Conservation (phyloP, 37 sponge, comb jelly and placozoan species). For the Beroe forskalii region DNA sequence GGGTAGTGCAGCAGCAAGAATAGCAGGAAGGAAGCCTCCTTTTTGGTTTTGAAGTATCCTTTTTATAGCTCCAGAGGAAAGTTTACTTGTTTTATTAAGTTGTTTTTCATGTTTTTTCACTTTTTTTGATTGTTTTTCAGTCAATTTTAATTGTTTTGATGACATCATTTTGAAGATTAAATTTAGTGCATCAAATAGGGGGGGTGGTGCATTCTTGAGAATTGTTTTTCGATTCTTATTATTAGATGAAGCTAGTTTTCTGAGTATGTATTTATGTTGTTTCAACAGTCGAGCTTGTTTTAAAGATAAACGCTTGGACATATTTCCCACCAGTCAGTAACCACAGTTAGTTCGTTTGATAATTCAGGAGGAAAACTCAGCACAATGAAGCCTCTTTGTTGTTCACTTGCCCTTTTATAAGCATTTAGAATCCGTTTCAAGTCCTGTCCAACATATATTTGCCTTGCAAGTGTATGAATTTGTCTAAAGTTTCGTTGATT, state of each 20-base stretch:
- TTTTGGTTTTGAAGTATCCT: neutral
- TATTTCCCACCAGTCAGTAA: slow-evolving; percentile 3
- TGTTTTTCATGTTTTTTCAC: neutral
- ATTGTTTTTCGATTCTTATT: neutral
- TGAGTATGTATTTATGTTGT: neutral
- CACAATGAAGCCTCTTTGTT: neutral
- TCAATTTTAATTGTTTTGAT: neutral
- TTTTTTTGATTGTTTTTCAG: neutral
- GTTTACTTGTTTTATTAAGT: neutral
- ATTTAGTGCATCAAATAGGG: neutral
- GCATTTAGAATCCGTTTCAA: neutral
- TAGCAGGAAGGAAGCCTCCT: too few species aligned
- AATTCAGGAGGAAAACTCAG: neutral
- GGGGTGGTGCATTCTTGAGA: neutral
- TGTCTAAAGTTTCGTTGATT: slow-evolving; percentile 5
- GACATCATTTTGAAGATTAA: neutral
- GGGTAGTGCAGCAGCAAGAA: neutral
- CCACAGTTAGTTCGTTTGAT: neutral
- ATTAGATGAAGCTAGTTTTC: neutral
- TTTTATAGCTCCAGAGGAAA: neutral
- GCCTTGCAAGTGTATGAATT: neutral
- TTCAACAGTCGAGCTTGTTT: neutral
- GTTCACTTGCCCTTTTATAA: neutral
- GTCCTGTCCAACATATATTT: neutral
- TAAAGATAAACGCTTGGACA: too few species aligned